Base-by-base conservation (phyloP, 1,140 invertebrate species). In the Drosophila orena region DNA sequence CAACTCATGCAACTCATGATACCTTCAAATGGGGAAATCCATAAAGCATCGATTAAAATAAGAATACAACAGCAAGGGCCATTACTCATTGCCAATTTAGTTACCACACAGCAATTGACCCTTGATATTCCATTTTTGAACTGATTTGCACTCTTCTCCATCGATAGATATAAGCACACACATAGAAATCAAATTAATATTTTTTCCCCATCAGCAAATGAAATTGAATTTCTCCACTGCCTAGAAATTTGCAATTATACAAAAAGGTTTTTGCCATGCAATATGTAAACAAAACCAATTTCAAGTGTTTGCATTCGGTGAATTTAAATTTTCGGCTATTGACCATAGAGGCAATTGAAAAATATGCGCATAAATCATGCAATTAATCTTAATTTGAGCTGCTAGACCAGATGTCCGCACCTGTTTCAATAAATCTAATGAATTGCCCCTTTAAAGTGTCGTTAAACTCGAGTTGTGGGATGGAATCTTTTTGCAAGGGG, bases 381-480 rank as follows among this genome's bases (percentile, higher is more conserved):
- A 74, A 58, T 84, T 81, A 81, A 86, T 86, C 75, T 73, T 69
- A 81, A 73, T 58, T 76, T 66, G 35, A 47, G 15, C 49, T 38
- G 57, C 70, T 43, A 52, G 35, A 44, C 30, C 72, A 76, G 72
- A 54, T 76, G 72, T 66, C 46, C 38, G 59, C 52, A 35, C 60
- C 53, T 75, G n/a, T 38, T 15, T 40, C n/a, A 34, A 76, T 76
- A 76, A 76, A 76, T 76, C 72, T 75, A 37, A 65, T 49, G 66
- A 66, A 76, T 75, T 66, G 59, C 53, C 72, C 17, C 56, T 71
- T 81, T 71, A 88, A 86, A 88, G 55, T 72, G 65, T 59, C 81
- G 77, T 86, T 70, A 81, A 71, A 68, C 77, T 57, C 49, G 50
- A 35, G 50, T 22, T 35, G 10, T n/a, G 15, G 47, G 24, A n/a